phyloP scores from a whole-genome alignment of 2,888 invertebrate species.

The Andrena marginata region DNA sequence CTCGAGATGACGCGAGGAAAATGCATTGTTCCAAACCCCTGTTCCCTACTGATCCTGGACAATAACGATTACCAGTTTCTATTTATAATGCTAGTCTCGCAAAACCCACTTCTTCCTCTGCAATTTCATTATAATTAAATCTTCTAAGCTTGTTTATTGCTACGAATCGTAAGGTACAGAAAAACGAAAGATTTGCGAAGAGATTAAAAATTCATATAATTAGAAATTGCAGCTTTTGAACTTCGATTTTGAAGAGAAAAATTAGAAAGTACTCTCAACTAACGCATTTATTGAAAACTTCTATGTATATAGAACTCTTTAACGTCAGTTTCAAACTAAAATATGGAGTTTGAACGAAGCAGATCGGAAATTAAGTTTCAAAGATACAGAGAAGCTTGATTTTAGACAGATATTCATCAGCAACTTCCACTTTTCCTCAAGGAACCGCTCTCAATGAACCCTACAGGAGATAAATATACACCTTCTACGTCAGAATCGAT shows the following conservation, averaged over 20 bases:
- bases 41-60: not conserved
- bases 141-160: too few species aligned
- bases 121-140: too few species aligned
- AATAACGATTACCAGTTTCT: not conserved
- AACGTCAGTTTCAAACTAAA: too few species aligned
- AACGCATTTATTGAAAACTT: too few species aligned
- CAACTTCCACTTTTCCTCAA: conserved; percentile 1
- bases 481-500: conserved; percentile 17
- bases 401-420: conserved; percentile 8
- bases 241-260: too few species aligned
- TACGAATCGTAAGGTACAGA: not conserved
- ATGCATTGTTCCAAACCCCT: conserved; percentile 45
- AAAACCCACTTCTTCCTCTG: not conserved
- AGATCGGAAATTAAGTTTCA: not conserved
- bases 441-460: not conserved
- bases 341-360: too few species aligned
- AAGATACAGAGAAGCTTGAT: not conserved
- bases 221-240: too few species aligned
- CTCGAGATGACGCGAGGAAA: conserved; percentile 62
- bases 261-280: too few species aligned
- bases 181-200: not conserved
- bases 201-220: too few species aligned
- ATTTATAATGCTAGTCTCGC: not conserved
- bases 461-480: conserved; percentile 6
- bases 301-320: too few species aligned